Conservation (phyloP, 2,888 invertebrate genomes). For the Platycheirus rosarum region DNA sequence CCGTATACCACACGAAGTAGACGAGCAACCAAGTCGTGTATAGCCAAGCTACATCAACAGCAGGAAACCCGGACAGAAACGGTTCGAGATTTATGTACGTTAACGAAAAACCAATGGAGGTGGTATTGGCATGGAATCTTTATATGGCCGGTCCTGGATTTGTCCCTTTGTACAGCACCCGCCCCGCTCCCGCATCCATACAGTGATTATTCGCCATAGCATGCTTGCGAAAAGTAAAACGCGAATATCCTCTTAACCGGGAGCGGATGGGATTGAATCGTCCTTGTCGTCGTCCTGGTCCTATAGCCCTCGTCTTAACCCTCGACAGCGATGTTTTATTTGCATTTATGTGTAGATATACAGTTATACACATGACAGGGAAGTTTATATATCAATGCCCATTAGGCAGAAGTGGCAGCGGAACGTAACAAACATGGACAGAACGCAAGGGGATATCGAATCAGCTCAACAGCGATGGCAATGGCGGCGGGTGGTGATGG, state of each 20-base stretch:
- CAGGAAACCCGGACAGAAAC: conserved; percentile 41
- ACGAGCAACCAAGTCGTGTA: conserved; percentile 3
- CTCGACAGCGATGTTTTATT: conserved; percentile 69
- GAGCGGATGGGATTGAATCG: conserved; percentile 71
- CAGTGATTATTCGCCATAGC: conserved; percentile 66
- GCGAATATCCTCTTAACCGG: conserved; percentile 69
- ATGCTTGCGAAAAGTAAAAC: conserved; percentile 69
- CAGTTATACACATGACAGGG: conserved; percentile 62
- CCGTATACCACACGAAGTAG: conserved; percentile 41
- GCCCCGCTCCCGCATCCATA: conserved; percentile 9
- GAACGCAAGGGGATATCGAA: conserved; percentile 61
- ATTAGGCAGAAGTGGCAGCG: conserved; percentile 73
- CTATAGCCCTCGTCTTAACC: conserved; percentile 42
- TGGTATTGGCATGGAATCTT: conserved; percentile 63
- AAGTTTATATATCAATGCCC: conserved; percentile 65
- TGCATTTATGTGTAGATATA: conserved; percentile 59
- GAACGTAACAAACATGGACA: conserved; percentile 72
- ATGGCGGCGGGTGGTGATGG: conserved; percentile 17
- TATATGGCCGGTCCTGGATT: conserved; percentile 69
- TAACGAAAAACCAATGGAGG: conserved; percentile 73
- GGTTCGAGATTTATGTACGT: conserved; percentile 73
- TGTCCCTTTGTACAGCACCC: conserved; percentile 47
- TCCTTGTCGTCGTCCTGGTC: conserved; percentile 26
- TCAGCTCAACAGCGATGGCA: conserved; percentile 38
- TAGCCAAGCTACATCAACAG: conserved; percentile 21